phyloP scores from a whole-genome alignment of 2,888 invertebrate species.

The Timema podura region DNA sequence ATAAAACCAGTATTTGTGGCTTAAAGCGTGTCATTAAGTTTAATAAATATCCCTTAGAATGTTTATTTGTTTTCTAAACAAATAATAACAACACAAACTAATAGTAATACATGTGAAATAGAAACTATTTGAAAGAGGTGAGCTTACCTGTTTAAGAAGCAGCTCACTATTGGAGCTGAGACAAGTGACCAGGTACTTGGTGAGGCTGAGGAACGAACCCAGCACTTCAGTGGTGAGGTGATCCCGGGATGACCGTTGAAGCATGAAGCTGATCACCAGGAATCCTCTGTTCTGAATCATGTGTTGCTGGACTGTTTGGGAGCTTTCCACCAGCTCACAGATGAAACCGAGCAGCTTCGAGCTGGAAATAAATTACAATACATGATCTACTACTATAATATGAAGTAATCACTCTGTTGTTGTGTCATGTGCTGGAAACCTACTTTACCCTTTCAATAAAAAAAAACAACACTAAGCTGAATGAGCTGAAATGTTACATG shows the following conservation, averaged over 20 bases:
- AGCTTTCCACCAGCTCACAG: constrained; percentile 94
- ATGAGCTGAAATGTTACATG: no score
- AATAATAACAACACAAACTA: no score
- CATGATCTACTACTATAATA: constrained; percentile 18
- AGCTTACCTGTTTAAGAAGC: constrained; percentile 80
- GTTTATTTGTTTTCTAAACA: no score
- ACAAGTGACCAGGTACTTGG: constrained; percentile 90
- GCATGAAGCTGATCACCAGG: constrained; percentile 94
- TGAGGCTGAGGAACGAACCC: constrained; percentile 84
- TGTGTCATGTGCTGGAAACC: not conserved
- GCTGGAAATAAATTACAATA: constrained; percentile 51
- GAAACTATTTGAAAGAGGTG: not conserved
- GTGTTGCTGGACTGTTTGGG: constrained; percentile 97
- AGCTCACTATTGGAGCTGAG: constrained; percentile 89
- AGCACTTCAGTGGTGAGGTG: constrained; percentile 93
- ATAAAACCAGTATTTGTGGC: no score
- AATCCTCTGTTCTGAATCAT: constrained; percentile 99
- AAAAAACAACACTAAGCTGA: constrained; percentile 1
- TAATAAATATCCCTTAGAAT: no score
- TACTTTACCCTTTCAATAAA: not conserved
- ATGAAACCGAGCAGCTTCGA: constrained; percentile 95
- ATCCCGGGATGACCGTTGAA: constrained; percentile 87
- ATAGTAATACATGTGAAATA: not conserved
- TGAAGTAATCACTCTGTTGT: not conserved
- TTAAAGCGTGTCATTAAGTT: no score